Evolutionary conservation across 2,797 vertebrate genomes (phyloP).

Genomic region (Sebastiscus tertius): DNA sequence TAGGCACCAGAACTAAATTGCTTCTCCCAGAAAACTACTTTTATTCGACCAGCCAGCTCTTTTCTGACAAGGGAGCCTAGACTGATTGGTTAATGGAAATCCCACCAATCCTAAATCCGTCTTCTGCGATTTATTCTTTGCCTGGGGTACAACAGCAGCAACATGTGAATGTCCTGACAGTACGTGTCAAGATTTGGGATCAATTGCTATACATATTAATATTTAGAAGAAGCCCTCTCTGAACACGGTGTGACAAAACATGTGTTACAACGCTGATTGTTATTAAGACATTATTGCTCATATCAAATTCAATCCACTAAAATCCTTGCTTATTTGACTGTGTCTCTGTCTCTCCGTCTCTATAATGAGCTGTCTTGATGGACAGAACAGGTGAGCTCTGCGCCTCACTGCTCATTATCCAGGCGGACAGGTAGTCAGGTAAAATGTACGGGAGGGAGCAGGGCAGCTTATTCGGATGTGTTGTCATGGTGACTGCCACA

Average conservation of each 20-base stretch:
- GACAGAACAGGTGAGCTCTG: constrained; percentile 51
- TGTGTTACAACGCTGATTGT: neutral
- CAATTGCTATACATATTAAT: neutral
- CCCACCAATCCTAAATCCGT: neutral
- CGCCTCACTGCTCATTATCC: constrained; percentile 55
- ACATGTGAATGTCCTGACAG: neutral
- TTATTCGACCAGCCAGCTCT: neutral
- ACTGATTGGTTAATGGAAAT: constrained; percentile 12
- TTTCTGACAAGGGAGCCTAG: neutral
- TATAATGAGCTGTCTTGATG: constrained; percentile 50
- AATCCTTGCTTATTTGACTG: neutral
- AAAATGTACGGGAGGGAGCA: constrained; percentile 21
- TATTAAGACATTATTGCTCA: neutral
- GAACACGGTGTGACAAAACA: neutral
- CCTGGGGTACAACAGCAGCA: neutral
- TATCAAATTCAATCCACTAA: neutral
- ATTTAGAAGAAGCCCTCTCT: neutral
- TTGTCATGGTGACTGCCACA: constrained; percentile 31
- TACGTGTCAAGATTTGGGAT: neutral
- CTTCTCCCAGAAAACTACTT: neutral
- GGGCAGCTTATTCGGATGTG: constrained; percentile 5
- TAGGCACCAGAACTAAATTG: constrained; percentile 2
- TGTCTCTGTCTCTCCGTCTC: neutral
- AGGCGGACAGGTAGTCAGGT: constrained; percentile 24
- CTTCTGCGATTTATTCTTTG: neutral